Conservation (phyloP, 1,140 invertebrate species). For the Heliconius nattereri region DNA sequence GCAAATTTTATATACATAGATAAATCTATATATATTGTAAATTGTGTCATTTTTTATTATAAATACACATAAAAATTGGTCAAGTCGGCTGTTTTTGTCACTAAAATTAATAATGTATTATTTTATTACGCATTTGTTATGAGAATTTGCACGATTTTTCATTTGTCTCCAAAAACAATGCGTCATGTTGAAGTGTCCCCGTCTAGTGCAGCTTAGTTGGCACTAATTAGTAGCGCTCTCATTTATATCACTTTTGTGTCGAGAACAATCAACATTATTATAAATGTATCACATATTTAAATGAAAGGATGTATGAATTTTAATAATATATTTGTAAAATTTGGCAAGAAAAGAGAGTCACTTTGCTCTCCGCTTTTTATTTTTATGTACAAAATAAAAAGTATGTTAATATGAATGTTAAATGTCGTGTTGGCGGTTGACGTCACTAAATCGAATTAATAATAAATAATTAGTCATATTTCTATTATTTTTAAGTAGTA, state of each 20-base stretch:
- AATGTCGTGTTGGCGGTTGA: too few species aligned
- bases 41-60: too few species aligned
- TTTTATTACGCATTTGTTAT: background rate
- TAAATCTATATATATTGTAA: too few species aligned
- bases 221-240: conserved; percentile 8
- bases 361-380: too few species aligned
- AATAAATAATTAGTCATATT: too few species aligned
- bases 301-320: background rate
- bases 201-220: conserved; percentile 5
- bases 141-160: background rate
- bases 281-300: background rate
- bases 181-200: conserved; percentile 5
- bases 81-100: background rate
- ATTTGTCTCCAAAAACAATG: conserved; percentile 11
- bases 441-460: too few species aligned
- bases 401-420: too few species aligned
- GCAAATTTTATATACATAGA: too few species aligned
- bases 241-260: conserved; percentile 9
- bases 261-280: background rate
- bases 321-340: background rate
- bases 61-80: background rate
- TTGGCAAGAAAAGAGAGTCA: background rate
- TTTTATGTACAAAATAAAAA: too few species aligned
- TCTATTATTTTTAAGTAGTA: too few species aligned
- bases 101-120: background rate